phyloP scores from a whole-genome alignment of 2,797 vertebrate species.

The Australoheros facetus region DNA sequence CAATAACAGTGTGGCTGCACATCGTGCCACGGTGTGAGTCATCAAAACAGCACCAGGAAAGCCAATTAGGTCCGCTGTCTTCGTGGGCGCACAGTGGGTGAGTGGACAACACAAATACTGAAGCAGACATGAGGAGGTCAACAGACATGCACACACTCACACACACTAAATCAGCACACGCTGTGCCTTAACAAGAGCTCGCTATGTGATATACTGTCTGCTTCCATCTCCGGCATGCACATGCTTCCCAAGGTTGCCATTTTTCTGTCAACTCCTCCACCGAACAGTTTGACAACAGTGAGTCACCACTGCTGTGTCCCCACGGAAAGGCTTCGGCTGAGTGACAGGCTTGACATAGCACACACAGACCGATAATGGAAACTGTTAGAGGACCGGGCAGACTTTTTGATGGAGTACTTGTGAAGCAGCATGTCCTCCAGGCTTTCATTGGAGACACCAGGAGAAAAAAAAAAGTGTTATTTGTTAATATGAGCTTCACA shows the following conservation, averaged over 20 bases:
- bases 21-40: constrained; percentile 66
- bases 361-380: constrained; percentile 41
- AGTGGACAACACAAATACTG: constrained; percentile 29
- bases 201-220: background rate
- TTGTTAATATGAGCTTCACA: constrained; percentile 22
- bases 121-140: constrained; percentile 46
- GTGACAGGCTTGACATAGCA: constrained; percentile 56
- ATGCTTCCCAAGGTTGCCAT: constrained; percentile 39
- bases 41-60: constrained; percentile 32
- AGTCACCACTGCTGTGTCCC: constrained; percentile 60
- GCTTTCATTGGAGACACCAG: constrained; percentile 22
- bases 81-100: constrained; percentile 48
- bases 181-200: constrained; percentile 15
- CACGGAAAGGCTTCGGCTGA: constrained; percentile 42
- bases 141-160: background rate
- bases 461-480: background rate
- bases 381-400: constrained; percentile 37
- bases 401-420: constrained; percentile 45
- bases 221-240: background rate
- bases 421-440: constrained; percentile 31
- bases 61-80: constrained; percentile 60
- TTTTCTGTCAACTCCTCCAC: constrained; percentile 56
- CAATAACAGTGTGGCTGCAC: constrained; percentile 52
- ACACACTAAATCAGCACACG: constrained; percentile 32
- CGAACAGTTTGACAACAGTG: constrained; percentile 64